Percentiles rank a stretch among this genome's conserved stretches.
phyloP scores from a whole-genome alignment of 2,797 vertebrate genomes.

The Hypotaenidia philippensis region DNA sequence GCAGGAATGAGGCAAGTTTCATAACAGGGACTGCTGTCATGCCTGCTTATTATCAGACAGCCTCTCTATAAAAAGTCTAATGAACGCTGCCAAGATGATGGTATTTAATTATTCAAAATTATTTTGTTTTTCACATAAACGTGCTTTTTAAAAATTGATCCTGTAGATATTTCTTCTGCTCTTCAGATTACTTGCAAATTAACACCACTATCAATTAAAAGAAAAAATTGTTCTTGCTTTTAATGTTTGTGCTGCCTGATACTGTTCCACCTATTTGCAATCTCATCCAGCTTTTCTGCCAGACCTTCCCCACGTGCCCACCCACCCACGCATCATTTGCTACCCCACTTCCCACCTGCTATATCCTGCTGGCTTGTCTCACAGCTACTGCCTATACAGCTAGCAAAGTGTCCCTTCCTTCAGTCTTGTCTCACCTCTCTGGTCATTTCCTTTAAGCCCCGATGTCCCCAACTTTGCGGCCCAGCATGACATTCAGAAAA shows the following conservation, averaged over 20 bases:
- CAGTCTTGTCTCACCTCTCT: not conserved
- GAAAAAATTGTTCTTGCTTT: not conserved
- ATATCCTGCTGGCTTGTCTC: not conserved
- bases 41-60: not conserved
- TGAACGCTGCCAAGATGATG: not conserved
- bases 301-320: not conserved
- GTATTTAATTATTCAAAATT: conserved; percentile 48
- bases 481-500: not conserved
- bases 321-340: not conserved
- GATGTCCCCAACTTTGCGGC: not conserved
- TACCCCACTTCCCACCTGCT: not conserved
- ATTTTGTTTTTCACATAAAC: conserved; percentile 32
- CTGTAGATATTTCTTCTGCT: conserved; percentile 7
- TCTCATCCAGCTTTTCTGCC: not conserved
- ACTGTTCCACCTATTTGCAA: not conserved
- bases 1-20: conserved; percentile 19
- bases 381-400: not conserved
- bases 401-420: not conserved
- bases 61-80: not conserved
- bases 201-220: not conserved
- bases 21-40: not conserved
- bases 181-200: not conserved
- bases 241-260: not conserved
- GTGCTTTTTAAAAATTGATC: conserved; percentile 49
- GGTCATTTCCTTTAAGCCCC: not conserved